These are phyloP conservation scores for Danaus melanippus DNA, from an alignment of 1,140 invertebrate species.

Conservation along the genomic window DNA sequence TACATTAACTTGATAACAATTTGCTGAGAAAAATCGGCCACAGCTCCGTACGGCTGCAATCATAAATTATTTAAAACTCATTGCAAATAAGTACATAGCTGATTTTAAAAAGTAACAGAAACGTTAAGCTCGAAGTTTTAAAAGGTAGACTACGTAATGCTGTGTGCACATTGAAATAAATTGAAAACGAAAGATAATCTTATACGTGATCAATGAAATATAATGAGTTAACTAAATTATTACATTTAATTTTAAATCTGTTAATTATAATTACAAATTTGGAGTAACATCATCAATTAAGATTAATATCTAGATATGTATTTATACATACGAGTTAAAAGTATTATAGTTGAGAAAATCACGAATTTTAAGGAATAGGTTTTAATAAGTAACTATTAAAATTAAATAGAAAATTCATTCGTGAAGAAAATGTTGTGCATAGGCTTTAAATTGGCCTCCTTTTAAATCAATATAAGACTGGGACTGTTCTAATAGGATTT, in stretches of 20 bases:
- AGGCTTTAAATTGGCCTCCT: slow-evolving; percentile 19
- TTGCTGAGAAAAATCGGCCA: slow-evolving; percentile 16
- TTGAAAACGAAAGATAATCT: too few relatives aligned
- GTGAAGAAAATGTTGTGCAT: slow-evolving; percentile 4
- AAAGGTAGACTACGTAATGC: slow-evolving; percentile 12
- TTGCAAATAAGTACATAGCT: slow-evolving; percentile 13
- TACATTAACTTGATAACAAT: neutral
- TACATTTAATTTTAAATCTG: too few relatives aligned
- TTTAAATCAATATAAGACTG: slow-evolving; percentile 24
- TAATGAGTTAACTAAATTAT: too few relatives aligned
- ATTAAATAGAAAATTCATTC: too few relatives aligned
- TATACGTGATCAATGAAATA: too few relatives aligned
- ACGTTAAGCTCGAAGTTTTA: slow-evolving; percentile 16
- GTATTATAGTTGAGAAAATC: too few relatives aligned
- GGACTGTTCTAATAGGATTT: slow-evolving; percentile 28
- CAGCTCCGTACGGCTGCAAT: slow-evolving; percentile 11
- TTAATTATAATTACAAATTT: too few relatives aligned
- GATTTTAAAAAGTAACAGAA: slow-evolving; percentile 15
- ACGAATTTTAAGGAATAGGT: too few relatives aligned
- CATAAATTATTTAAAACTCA: slow-evolving; percentile 26
- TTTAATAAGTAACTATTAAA: too few relatives aligned
- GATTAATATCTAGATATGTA: too few relatives aligned
- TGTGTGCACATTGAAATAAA: neutral
- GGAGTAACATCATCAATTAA: too few relatives aligned
- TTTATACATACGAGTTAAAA: too few relatives aligned